A percentile compares a stretch with the other conserved stretches of the same genome.
These are phyloP conservation scores for Erithacus rubecula DNA, from an alignment of 2,797 vertebrate genomes.

Conservation along the genomic window DNA sequence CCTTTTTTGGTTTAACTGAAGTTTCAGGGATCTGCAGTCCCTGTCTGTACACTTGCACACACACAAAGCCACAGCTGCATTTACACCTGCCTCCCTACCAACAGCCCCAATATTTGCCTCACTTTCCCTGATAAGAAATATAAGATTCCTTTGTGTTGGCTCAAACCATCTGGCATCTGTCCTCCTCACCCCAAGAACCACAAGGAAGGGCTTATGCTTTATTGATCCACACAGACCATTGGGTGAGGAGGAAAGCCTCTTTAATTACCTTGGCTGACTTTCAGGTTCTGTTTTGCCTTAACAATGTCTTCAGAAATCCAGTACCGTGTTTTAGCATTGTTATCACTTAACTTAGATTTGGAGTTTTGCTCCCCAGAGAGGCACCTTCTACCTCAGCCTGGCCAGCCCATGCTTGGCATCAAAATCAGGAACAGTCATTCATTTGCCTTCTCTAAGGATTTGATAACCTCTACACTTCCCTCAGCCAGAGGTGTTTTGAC, in stretches of 20 bases:
- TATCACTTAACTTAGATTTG: conserved; percentile 80
- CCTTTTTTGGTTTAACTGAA: neutral
- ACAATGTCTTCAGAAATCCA: conserved; percentile 23
- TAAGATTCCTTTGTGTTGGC: neutral
- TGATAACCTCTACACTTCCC: conserved; percentile 75
- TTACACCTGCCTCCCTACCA: neutral
- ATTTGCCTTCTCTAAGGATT: conserved; percentile 50
- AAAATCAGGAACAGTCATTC: conserved; percentile 49
- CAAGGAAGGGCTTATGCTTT: conserved; percentile 19
- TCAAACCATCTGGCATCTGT: conserved; percentile 62
- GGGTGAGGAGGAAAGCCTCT: conserved; percentile 59
- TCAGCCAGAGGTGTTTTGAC: conserved; percentile 79
- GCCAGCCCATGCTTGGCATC: neutral
- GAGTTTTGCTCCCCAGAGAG: conserved; percentile 73
- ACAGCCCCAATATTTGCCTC: neutral
- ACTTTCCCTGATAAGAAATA: neutral
- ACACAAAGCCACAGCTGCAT: rapidly evolving
- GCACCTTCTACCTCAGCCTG: neutral
- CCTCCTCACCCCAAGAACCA: conserved; percentile 62
- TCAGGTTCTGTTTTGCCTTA: conserved; percentile 35
- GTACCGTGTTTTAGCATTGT: conserved; percentile 1
- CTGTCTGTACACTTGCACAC: neutral
- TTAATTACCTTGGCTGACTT: conserved; percentile 72
- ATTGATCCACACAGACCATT: conserved; percentile 59
- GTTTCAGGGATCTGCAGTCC: neutral